phyloP scores from a whole-genome alignment of 2,888 invertebrate species.

The Lobophora halterata region DNA sequence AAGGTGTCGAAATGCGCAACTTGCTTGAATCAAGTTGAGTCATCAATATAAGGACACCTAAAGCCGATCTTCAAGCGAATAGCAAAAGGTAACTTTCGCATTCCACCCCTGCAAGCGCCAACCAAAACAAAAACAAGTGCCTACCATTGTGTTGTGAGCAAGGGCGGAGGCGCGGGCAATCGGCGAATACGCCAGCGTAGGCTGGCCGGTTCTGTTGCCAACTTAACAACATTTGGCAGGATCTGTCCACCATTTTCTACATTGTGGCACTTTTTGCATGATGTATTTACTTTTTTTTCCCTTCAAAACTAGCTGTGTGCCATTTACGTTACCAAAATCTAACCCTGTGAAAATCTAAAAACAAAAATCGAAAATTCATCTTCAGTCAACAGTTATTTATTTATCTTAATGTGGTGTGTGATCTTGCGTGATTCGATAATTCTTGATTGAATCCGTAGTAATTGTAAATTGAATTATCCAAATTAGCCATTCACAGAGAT shows the following conservation, averaged over 20 bases:
- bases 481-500: too few species aligned
- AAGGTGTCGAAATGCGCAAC: background rate
- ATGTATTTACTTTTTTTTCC: too few species aligned
- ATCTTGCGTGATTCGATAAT: too few species aligned
- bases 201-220: conserved; percentile 29
- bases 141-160: conserved; percentile 23
- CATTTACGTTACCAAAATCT: too few species aligned
- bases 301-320: too few species aligned
- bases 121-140: conserved; percentile 31
- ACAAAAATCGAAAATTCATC: too few species aligned
- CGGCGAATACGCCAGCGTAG: conserved; percentile 11
- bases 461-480: too few species aligned
- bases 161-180: conserved; percentile 51
- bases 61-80: conserved; percentile 34
- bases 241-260: background rate
- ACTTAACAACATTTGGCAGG: conserved; percentile 4
- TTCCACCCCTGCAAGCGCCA: conserved; percentile 33
- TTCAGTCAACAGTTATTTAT: too few species aligned
- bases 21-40: conserved; percentile 9
- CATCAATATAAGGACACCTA: conserved; percentile 26
- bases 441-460: too few species aligned
- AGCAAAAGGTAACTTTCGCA: conserved; percentile 34
- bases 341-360: too few species aligned
- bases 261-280: background rate
- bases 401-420: too few species aligned